phyloP scores from a whole-genome alignment of 2,888 invertebrate species.

The Escarpia spicata region DNA sequence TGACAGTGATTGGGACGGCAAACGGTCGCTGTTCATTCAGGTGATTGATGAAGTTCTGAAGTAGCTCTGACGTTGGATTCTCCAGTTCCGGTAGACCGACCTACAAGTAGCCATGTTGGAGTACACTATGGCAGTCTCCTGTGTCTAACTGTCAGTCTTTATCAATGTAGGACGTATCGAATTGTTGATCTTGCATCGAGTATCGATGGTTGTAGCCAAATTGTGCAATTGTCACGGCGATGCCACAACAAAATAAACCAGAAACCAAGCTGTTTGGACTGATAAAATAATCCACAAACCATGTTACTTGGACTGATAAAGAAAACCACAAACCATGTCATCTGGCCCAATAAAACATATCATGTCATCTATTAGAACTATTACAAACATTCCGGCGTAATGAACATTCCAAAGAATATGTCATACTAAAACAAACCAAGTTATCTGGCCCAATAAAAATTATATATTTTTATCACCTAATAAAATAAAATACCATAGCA shows the following conservation, averaged over 20 bases:
- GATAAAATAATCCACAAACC: too few species aligned
- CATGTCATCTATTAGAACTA: not conserved
- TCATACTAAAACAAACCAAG: not conserved
- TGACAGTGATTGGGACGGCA: slow-evolving; percentile 79
- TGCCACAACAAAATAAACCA: too few species aligned
- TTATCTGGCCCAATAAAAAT: too few species aligned
- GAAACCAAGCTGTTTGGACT: too few species aligned
- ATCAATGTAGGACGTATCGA: not conserved
- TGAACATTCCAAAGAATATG: too few species aligned
- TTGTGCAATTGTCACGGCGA: not conserved
- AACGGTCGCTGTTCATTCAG: slow-evolving; percentile 88
- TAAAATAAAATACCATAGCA: too few species aligned
- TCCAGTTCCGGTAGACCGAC: slow-evolving; percentile 74
- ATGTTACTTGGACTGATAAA: too few species aligned
- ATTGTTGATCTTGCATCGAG: not conserved
- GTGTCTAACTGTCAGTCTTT: not conserved
- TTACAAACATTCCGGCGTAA: not conserved
- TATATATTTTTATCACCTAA: too few species aligned
- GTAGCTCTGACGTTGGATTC: slow-evolving; percentile 77
- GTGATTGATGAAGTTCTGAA: slow-evolving; percentile 83
- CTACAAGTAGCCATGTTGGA: slow-evolving; percentile 32
- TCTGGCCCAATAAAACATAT: not conserved
- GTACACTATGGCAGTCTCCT: not conserved
- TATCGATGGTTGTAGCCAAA: not conserved
- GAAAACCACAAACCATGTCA: too few species aligned